Conservation (phyloP, 2,888 invertebrate genomes). For the Drosophila atroscutellata region DNA sequence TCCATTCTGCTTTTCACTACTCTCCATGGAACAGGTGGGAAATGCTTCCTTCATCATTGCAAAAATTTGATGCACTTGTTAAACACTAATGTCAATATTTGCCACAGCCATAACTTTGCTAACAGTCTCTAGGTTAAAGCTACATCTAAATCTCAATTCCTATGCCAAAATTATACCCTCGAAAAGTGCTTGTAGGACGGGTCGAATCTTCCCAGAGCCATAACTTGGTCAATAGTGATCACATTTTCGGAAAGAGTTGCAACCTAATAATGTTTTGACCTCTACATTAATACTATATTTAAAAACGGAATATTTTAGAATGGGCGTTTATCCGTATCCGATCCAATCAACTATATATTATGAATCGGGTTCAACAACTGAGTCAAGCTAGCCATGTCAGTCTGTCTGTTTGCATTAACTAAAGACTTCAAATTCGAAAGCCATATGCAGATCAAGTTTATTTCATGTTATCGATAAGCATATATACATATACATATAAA, state of each 20-base stretch:
- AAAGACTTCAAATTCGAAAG: background rate
- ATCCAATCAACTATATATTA: background rate
- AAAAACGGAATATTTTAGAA: background rate
- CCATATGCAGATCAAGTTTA: no score
- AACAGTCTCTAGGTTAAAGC: background rate
- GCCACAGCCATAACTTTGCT: background rate
- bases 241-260: fast-evolving
- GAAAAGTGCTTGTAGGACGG: no score
- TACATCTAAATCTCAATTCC: no score
- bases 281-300: background rate
- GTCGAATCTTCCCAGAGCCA: no score
- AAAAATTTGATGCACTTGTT: background rate
- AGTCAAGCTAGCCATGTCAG: no score
- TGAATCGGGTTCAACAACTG: background rate
- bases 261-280: no score
- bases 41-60: background rate
- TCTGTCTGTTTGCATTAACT: background rate
- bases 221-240: no score
- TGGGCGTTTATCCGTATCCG: background rate
- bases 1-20: no score
- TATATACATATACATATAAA: background rate
- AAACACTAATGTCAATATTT: background rate
- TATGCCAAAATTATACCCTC: no score
- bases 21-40: fast-evolving
- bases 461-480: background rate